Conservation (phyloP, 1,140 invertebrate species). For the Cydia amplana region DNA sequence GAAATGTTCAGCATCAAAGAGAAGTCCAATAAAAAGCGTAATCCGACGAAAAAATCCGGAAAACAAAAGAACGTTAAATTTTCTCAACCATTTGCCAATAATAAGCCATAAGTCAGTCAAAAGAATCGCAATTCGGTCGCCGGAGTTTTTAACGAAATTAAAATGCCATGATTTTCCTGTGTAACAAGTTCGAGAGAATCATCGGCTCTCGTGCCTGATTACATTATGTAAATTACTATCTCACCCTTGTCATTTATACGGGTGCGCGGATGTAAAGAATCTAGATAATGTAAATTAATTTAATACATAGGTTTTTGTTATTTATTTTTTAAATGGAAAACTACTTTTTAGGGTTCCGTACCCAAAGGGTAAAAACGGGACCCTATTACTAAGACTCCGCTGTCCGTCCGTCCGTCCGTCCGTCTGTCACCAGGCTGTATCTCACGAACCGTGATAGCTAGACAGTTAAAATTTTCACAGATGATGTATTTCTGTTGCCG, state of each 20-base stretch:
- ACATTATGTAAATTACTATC: constrained; percentile 72
- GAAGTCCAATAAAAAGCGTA: constrained; percentile 18
- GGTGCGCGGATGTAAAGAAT: constrained; percentile 42
- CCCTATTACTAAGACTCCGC: too few relatives aligned
- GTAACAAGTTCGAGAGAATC: constrained; percentile 58
- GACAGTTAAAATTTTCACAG: too few relatives aligned
- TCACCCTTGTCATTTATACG: constrained; percentile 60
- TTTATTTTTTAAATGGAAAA: too few relatives aligned
- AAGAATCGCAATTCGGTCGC: constrained; percentile 23
- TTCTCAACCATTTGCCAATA: constrained; percentile 47
- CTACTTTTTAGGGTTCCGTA: too few relatives aligned
- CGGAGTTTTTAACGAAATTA: constrained; percentile 67
- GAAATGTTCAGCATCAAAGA: constrained; percentile 1
- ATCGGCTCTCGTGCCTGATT: constrained; percentile 69
- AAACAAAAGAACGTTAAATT: constrained; percentile 35
- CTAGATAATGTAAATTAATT: constrained; percentile 36
- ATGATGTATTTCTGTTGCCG: too few relatives aligned
- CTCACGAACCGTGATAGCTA: too few relatives aligned
- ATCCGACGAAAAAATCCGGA: constrained; percentile 33
- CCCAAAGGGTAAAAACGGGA: too few relatives aligned
- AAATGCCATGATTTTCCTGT: constrained; percentile 57
- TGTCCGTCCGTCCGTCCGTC: too few relatives aligned
- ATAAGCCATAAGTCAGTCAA: constrained; percentile 35
- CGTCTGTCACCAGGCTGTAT: too few relatives aligned
- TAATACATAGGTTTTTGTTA: background rate